Evolutionary conservation across 2,797 vertebrate species (phyloP), one percentile per base, ranked within the genome.

Genomic region (Lateolabrax maculatus): DNA sequence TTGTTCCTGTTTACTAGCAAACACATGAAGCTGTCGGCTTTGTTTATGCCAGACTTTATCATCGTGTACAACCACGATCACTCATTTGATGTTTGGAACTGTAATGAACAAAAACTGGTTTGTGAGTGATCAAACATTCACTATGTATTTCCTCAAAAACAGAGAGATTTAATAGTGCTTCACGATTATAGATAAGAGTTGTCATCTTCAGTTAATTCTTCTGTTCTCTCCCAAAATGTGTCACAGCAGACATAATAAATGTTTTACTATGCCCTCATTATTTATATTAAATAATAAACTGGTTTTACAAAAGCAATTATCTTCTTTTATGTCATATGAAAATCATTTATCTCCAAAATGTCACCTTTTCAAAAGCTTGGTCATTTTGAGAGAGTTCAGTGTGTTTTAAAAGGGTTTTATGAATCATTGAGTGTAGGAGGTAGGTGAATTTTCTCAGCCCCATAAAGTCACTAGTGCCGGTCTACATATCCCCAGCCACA

Each of bases 21-120:
- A 80, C 74, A 80, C 75, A 39, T 73, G 36, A 79, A 77, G 49
- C 76, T 72, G 78, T 72, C 69, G 21, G 53, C 49, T 41, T 61
- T 70, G 81, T 84, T 85, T 85, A 57, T 63, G 48, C 41, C 41
- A 27, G 70, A 48, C 74, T 80, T 39, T 39, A 65, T 86, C 75
- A 55, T 57, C 18, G 23, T 74, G 65, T 57, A 48, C 60, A 67
- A 43, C 21, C 1, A 3, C 16, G 8, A 71, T 80, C 39, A 21
- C 46, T 79, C 78, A 77, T 69, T 79, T 77, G 27, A 69, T 83
- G 51, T 65, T 66, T 57, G 66, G 19, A 41, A 69, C 27, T 60
- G 58, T 71, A 72, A 86, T 67, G 44, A 86, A 66, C n/a, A 53
- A 48, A 84, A 72, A 37, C 2, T 18, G 58, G 53, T 55, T 73